Conservation (phyloP, 2,888 invertebrate species). For the Tetanocera ferruginea region DNA sequence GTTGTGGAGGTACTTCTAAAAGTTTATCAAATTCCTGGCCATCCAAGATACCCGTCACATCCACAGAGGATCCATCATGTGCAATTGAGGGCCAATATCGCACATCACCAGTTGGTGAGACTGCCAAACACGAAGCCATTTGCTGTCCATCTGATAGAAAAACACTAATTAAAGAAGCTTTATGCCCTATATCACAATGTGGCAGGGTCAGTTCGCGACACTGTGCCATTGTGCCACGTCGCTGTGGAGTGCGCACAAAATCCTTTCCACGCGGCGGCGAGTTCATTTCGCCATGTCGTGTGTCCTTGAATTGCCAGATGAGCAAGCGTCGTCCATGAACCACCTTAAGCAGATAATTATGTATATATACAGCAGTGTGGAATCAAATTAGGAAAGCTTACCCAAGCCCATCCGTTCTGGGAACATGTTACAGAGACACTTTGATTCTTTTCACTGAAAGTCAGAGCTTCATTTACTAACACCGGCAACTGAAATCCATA, state of each 20-base stretch:
- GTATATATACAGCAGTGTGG: not conserved
- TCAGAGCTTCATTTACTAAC: constrained; percentile 88
- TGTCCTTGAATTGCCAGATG: constrained; percentile 83
- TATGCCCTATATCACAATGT: constrained; percentile 92
- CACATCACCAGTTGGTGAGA: constrained; percentile 92
- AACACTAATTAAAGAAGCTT: constrained; percentile 85
- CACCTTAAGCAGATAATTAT: constrained; percentile 72
- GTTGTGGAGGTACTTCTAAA: constrained; percentile 76
- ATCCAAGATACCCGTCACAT: constrained; percentile 87
- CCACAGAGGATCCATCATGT: constrained; percentile 87
- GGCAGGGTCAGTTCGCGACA: constrained; percentile 90
- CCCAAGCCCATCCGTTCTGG: constrained; percentile 73
- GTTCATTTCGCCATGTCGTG: constrained; percentile 47
- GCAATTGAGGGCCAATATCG: constrained; percentile 93
- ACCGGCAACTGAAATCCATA: constrained; percentile 89
- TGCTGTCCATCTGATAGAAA: constrained; percentile 75
- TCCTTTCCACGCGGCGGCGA: constrained; percentile 55
- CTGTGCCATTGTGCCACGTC: constrained; percentile 71
- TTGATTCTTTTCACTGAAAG: constrained; percentile 78
- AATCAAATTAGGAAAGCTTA: constrained; percentile 50
- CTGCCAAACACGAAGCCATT: constrained; percentile 89
- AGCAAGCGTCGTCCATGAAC: constrained; percentile 88
- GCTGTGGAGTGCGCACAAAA: constrained; percentile 69
- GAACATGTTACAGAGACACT: constrained; percentile 72
- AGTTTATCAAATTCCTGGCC: constrained; percentile 89